Evolutionary conservation across 2,113 vertebrate species (phyloP), one percentile per base, ranked within the genome.

Genomic region (Grus americana): DNA sequence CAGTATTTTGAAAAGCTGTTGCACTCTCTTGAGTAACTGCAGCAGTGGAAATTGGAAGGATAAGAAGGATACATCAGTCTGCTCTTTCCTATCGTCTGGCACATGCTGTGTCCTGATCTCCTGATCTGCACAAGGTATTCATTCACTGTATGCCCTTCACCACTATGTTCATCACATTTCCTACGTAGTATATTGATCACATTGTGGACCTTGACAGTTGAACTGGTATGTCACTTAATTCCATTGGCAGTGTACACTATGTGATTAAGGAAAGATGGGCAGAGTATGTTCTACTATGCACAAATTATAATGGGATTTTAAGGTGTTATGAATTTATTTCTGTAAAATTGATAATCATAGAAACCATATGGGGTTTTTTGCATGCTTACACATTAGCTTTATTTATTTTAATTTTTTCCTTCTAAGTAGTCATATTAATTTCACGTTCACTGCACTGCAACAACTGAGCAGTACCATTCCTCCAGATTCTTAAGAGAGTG

Each of bases 81-180:
- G 79, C 65, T 95, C 78, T 52, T 84, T 72, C 61, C 93, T 96
- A 92, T 97, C 66, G 1, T n/a, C 66, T 91, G 79, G 61, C 84
- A 74, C 86, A 75, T 24, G 49, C 66, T 92, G 88, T 92, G 81
- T 80, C 74, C 92, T 92, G 88, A 96, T 94, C 94, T 95, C 58
- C 91, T 82, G 94, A 95, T 96, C 90, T 96, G 78, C 85, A 72
- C 88, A 29, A 85, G 74, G 81, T 52, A 67, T 94, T 97, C 62
- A 85, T 92, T 96, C 90, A 96, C 84, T 82, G 65, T 57, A 34
- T 85, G 85, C 85, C 96, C 90, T 95, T 93, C 85, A 59, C 85
- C 3, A 3, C 81, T 49, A 17, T 30, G 78, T 46, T 90, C 92
- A 52, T 87, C 88, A n/a, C 85, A 40, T 85, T 93, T 90, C 85